Evolutionary conservation across 23 tunicate genomes (phyloP).

Genomic region (Halocynthia roretzi): DNA sequence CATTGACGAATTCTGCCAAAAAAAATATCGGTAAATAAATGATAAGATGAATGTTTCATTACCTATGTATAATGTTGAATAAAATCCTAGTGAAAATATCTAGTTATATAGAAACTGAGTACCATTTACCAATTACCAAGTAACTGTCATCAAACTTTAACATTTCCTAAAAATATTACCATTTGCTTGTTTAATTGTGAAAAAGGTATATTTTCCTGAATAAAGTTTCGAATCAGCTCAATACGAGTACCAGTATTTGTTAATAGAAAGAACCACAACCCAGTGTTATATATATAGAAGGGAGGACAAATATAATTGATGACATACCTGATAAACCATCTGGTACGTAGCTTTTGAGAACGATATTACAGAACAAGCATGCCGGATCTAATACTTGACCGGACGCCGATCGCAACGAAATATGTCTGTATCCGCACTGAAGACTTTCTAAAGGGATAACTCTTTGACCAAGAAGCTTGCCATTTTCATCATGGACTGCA

Average conservation of each 20-base stretch:
- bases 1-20: slow-evolving; percentile 58
- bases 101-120: neutral
- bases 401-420: slow-evolving; percentile 30
- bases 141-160: too few relatives aligned
- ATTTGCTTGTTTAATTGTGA: too few relatives aligned
- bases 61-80: neutral
- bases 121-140: too few relatives aligned
- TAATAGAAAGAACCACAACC: too few relatives aligned
- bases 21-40: neutral
- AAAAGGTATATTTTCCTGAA: too few relatives aligned
- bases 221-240: too few relatives aligned
- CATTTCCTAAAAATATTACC: too few relatives aligned
- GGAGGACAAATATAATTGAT: too few relatives aligned
- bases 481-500: slow-evolving; percentile 69
- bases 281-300: too few relatives aligned
- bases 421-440: slow-evolving; percentile 81
- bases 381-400: slow-evolving; percentile 57
- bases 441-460: slow-evolving; percentile 64
- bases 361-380: slow-evolving; percentile 60
- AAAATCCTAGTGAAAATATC: neutral
- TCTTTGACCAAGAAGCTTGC: slow-evolving; percentile 70
- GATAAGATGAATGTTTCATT: neutral
- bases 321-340: slow-evolving; percentile 55
- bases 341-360: slow-evolving; percentile 79
- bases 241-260: too few relatives aligned